Conservation (phyloP, 1,140 invertebrate genomes). For the Dinothrombium tinctorium region DNA sequence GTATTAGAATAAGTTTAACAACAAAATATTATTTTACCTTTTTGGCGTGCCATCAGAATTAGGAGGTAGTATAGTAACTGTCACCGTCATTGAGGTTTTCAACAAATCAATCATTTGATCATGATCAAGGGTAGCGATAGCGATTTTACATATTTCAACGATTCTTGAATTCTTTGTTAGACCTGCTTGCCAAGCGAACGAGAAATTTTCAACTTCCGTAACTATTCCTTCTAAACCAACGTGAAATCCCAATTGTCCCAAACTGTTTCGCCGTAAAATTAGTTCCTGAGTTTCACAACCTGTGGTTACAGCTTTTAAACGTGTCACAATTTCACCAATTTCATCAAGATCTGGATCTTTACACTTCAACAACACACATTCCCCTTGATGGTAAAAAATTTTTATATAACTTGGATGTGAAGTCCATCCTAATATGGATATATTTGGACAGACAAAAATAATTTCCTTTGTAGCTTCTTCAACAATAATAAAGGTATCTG, state of each 20-base stretch:
- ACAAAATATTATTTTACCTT: conserved; percentile 20
- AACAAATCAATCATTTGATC: conserved; percentile 82
- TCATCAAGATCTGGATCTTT: conserved; percentile 30
- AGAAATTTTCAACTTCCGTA: conserved; percentile 67
- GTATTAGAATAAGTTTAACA: not conserved
- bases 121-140: conserved; percentile 64
- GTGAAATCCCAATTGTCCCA: conserved; percentile 78
- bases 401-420: conserved; percentile 6
- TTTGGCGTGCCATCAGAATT: conserved; percentile 37
- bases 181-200: conserved; percentile 67
- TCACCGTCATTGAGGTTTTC: conserved; percentile 63
- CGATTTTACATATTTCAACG: conserved; percentile 74
- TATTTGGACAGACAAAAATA: conserved; percentile 9
- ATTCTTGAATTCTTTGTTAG: conserved; percentile 62
- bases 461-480: conserved; percentile 7
- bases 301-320: conserved; percentile 41
- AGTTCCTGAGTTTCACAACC: conserved; percentile 46
- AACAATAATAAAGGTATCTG: conserved; percentile 20
- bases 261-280: conserved; percentile 44
- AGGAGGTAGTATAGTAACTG: conserved; percentile 56
- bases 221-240: conserved; percentile 86
- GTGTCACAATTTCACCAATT: conserved; percentile 44
- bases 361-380: conserved; percentile 8
- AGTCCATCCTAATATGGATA: conserved; percentile 12
- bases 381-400: conserved; percentile 12